Evolutionary conservation across 2,797 vertebrate species (phyloP), one percentile per base, ranked within the genome.

Genomic region (Pangasius sanitwongsei): DNA sequence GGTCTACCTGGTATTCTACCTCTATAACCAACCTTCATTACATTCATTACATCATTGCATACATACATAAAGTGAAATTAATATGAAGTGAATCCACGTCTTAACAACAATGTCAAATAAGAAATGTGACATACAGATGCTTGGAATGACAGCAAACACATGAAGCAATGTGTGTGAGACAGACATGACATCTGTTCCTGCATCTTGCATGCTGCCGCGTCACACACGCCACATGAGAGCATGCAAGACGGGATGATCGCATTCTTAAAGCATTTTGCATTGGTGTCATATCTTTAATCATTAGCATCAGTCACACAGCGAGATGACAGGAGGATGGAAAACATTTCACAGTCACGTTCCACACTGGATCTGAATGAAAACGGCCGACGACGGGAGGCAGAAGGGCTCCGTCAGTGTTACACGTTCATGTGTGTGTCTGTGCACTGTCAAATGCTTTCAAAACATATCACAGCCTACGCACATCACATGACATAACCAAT

Each of bases 371-470:
- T 83, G 85, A 89, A 85, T 82, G 55, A 67, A 67, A 90, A 78
- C 28, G 15, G 41, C 28, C 31, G 20, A 81, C 6, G 70, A 53
- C n/a, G 55, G 41, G 77, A 57, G 48, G 88, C 5, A 70, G 59
- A 57, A 67, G 83, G 57, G 53, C 37, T 55, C 69, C 11, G 85
- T 65, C 63, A 61, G 16, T 61, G 89, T 82, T 34, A 77, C 84
- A 81, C 57, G n/a, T 90, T 86, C 89, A 67, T 89, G 89, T 55
- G 37, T 6, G 82, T 31, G 87, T 90, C 89, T 90, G 80, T 74
- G 88, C 87, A 86, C 89, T 89, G 90, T 90, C 91, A 93, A 87
- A 91, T 89, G 90, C 86, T 92, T 92, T 87, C 28, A 23, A 86
- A 89, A 90, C 78, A 82, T 44, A 20, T 28, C 78, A 82, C 25